These are phyloP conservation scores for Pristionchus entomophagus DNA, from an alignment of 2,888 invertebrate species.

Conservation along the genomic window DNA sequence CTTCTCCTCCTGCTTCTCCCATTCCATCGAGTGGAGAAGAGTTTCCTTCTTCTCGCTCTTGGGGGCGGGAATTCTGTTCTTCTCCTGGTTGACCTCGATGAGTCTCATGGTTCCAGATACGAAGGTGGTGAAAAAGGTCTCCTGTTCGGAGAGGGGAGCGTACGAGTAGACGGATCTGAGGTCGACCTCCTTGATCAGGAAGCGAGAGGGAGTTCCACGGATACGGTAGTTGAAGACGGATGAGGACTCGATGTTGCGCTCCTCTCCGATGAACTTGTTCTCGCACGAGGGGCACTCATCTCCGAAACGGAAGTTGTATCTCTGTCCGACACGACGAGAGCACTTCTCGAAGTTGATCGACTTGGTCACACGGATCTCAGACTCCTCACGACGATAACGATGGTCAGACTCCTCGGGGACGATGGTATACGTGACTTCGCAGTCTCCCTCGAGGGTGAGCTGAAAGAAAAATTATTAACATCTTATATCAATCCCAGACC, in stretches of 20 bases:
- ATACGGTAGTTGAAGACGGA: slow-evolving; percentile 58
- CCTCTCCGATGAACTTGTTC: slow-evolving; percentile 48
- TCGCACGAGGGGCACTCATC: slow-evolving; percentile 57
- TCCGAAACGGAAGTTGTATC: slow-evolving; percentile 56
- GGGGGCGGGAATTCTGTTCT: slow-evolving; percentile 4
- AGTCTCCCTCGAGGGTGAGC: slow-evolving; percentile 69
- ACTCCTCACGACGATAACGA: slow-evolving; percentile 49
- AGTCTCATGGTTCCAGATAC: slow-evolving; percentile 34
- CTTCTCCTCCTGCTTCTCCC: slow-evolving; percentile 61
- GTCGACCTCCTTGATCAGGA: slow-evolving; percentile 49
- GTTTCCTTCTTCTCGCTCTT: slow-evolving; percentile 53
- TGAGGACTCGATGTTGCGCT: slow-evolving; percentile 43
- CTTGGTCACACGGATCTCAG: slow-evolving; percentile 56
- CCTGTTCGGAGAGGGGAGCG: slow-evolving; percentile 10
- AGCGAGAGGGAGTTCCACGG: not conserved
- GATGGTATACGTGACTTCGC: slow-evolving; percentile 62
- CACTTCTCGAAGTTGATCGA: slow-evolving; percentile 77
- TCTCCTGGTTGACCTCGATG: not conserved
- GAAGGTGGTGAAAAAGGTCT: slow-evolving; percentile 46
- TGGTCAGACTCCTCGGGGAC: too few relatives aligned
- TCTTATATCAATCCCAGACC: too few relatives aligned
- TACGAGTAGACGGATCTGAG: slow-evolving; percentile 48
- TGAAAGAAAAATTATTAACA: slow-evolving; percentile 46
- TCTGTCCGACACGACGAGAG: slow-evolving; percentile 68
- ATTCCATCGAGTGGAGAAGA: slow-evolving; percentile 61